Conservation (phyloP, 2,888 invertebrate genomes). For the Clepsis dumicolana region DNA sequence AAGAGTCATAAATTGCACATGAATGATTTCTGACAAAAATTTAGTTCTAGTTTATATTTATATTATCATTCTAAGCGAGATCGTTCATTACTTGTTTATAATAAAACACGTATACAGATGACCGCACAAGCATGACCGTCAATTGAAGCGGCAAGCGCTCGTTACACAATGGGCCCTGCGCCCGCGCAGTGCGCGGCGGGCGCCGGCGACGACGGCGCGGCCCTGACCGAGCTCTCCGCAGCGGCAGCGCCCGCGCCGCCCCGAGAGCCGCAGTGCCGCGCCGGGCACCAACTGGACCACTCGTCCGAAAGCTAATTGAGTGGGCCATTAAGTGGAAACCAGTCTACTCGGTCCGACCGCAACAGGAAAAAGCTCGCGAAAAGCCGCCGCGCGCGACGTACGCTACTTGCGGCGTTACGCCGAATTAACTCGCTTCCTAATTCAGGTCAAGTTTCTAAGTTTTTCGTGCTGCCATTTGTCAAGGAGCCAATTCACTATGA, state of each 20-base stretch:
- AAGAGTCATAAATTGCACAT: too few relatives aligned
- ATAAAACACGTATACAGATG: constrained; percentile 12
- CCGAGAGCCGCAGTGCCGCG: constrained; percentile 20
- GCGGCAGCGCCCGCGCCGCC: constrained; percentile 44
- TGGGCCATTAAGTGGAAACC: background rate
- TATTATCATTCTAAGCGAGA: background rate
- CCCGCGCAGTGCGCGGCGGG: too few relatives aligned
- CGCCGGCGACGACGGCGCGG: constrained; percentile 28
- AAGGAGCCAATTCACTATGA: constrained; percentile 1
- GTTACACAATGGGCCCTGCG: constrained; percentile 23
- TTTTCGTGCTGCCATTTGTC: background rate
- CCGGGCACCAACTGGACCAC: constrained; percentile 12
- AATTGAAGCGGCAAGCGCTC: constrained; percentile 23
- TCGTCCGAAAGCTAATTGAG: background rate
- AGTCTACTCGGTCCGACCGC: background rate
- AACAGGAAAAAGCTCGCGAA: background rate
- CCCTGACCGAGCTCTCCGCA: constrained; percentile 59
- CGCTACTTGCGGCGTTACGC: background rate
- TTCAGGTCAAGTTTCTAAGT: background rate
- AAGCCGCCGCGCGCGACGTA: background rate
- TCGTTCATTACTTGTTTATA: background rate
- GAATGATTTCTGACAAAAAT: background rate
- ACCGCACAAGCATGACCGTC: constrained; percentile 15
- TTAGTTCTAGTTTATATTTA: background rate
- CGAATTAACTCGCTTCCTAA: background rate